Evolutionary conservation across 2,888 invertebrate species (phyloP).

Genomic region (Coenonympha arcania): DNA sequence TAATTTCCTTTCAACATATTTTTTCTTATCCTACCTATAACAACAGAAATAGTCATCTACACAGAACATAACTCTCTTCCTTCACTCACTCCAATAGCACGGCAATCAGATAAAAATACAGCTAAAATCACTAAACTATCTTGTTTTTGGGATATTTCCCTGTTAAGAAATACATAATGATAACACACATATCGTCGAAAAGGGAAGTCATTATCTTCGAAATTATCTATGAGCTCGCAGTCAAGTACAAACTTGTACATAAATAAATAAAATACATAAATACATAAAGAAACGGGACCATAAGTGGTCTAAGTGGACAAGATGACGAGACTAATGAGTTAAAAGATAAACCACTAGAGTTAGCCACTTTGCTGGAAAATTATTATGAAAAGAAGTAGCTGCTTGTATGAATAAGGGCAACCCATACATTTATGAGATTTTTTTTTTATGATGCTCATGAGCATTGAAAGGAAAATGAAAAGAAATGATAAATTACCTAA

Average conservation of each 20-base stretch:
- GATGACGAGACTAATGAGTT: slow-evolving; percentile 26
- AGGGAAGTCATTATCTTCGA: too few species aligned
- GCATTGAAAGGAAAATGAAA: neutral
- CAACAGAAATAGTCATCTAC: too few species aligned
- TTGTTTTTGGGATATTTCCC: too few species aligned
- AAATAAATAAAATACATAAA: slow-evolving; percentile 13
- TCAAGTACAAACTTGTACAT: slow-evolving; percentile 19
- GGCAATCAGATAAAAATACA: too few species aligned
- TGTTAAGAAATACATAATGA: too few species aligned
- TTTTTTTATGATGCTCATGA: slow-evolving; percentile 2
- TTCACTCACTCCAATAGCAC: too few species aligned
- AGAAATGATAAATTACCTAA: neutral
- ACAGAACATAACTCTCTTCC: too few species aligned
- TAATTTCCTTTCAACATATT: too few species aligned
- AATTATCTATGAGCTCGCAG: too few species aligned
- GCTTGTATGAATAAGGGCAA: slow-evolving; percentile 13
- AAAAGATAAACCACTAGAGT: slow-evolving; percentile 22
- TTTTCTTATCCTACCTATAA: too few species aligned
- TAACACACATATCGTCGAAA: too few species aligned
- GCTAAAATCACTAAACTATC: too few species aligned
- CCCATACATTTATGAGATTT: neutral
- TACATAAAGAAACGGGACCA: slow-evolving; percentile 19
- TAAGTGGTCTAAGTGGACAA: slow-evolving; percentile 25
- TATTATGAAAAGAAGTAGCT: slow-evolving; percentile 19
- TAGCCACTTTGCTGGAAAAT: slow-evolving; percentile 19